Percentiles rank a stretch among this genome's conserved stretches.
phyloP scores from a whole-genome alignment of 2,797 vertebrate genomes.

The Cuculus canorus region DNA sequence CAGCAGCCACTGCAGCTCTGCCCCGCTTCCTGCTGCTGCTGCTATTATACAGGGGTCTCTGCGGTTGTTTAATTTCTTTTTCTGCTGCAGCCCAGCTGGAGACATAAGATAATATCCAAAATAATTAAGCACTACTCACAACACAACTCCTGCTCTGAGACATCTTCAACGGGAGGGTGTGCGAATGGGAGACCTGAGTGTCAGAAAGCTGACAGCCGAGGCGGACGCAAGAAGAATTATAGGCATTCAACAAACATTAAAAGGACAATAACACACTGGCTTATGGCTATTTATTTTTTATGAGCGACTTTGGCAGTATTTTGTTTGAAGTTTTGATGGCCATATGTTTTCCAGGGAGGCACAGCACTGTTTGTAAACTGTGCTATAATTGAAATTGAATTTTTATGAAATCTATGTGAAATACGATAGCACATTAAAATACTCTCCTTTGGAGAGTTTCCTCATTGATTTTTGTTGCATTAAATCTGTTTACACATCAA shows the following conservation, averaged over 20 bases:
- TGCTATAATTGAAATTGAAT: constrained; percentile 75
- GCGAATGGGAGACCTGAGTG: neutral
- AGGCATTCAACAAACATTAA: constrained; percentile 61
- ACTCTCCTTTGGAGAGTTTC: constrained; percentile 64
- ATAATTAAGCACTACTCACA: neutral
- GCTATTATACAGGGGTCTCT: rapidly evolving
- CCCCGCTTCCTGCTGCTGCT: neutral
- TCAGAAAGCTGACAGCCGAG: constrained; percentile 35
- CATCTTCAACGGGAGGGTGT: neutral
- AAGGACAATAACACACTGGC: constrained; percentile 70
- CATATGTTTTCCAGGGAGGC: constrained; percentile 72
- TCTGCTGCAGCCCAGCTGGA: constrained; percentile 29
- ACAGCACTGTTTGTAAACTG: constrained; percentile 64
- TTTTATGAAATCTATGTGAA: constrained; percentile 72
- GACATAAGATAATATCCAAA: neutral
- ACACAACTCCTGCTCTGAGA: neutral
- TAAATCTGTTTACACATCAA: constrained; percentile 71
- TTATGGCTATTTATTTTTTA: constrained; percentile 72
- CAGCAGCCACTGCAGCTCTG: neutral
- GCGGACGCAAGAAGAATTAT: constrained; percentile 40
- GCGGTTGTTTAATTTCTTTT: neutral
- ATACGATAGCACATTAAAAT: constrained; percentile 72
- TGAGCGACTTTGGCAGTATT: constrained; percentile 63
- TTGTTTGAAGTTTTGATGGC: constrained; percentile 74
- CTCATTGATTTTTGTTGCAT: constrained; percentile 70